Evolutionary conservation across 2,797 vertebrate species (phyloP), one percentile per base, ranked within the genome.

Genomic region (Chelon auratus): DNA sequence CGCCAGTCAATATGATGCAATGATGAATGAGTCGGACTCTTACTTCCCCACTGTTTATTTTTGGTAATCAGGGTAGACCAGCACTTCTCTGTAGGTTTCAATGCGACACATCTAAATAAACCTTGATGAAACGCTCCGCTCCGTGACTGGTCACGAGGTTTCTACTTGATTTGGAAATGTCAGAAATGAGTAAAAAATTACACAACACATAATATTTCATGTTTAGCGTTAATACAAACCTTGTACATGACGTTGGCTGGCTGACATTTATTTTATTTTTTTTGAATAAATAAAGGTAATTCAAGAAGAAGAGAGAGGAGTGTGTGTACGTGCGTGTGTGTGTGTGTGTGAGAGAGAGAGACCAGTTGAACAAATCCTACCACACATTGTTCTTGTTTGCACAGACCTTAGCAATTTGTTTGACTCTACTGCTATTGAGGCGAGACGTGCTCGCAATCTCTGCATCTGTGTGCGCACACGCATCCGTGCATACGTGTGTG

Each of bases 401-500:
- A 92, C 89, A 92, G 90, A 90, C 87, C 82, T 75, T 81, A 90
- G 92, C 87, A 91, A 92, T 92, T 92, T 92, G 87, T 91, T 86
- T 80, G 84, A 87, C 82, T 88, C 80, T 68, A 33, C 71, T 64
- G 76, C 82, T 88, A 78, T 85, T 81, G 87, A 89, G 89, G 85
- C 83, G 77, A 88, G 80, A 82, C 83, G 67, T 66, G 75, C 65
- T 78, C 14, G 12, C 74, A 87, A 83, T 90, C 87, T 86, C 55
- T 64, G 84, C 82, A 87, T 89, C 79, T 56, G 76, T 14, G 67
- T 66, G 69, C 67, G 42, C 39, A 2, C 9, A 18, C 42, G 43
- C 42, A 36, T 60, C 39, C 13, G 51, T 45, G 22, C 36, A 18
- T 20, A 18, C 26, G 65, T n/a, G 63, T 36, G 26, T 43, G 24